Evolutionary conservation across 1,140 invertebrate genomes (phyloP), one percentile per base, ranked within the genome.

Genomic region (Aphaenogaster rudis): DNA sequence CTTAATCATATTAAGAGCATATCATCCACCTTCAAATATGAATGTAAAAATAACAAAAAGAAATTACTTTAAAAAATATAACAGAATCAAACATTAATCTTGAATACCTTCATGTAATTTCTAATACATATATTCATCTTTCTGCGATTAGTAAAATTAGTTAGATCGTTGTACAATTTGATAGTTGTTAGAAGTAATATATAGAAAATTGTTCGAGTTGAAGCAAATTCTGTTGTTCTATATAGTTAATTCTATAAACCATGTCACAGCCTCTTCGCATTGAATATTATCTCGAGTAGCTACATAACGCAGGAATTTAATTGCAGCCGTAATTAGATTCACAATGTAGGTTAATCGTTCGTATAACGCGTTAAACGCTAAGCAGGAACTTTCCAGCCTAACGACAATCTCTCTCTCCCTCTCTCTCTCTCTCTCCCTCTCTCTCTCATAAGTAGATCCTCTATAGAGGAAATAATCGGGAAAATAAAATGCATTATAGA

Each of bases 261-360:
- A 74, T 28, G 67, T 74, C 69, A 50, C 45, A 50, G 80, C 63
- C 42, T 84, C 80, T 71, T 76, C 59, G 42, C 80, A 74, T 84
- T 76, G 80, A 84, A 84, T 84, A 76, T 84, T 84, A 84, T 84
- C 80, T 84, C 57, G 42, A 74, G 67, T 74, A 84, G 67, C 54
- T 84, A 61, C 69, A 84, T 84, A 84, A 84, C 80, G 80, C 54
- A 84, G 42, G 69, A 84, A 71, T 84, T 84, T 84, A 84, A 84
- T 84, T 84, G 80, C 54, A 74, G 54, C 45, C 28, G 69, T 84
- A 84, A 84, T 84, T 74, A 84, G 67, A 84, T 84, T 76, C 80
- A 74, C 69, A 74, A 84, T 84, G 54, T 84, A 84, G 80, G 80
- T 84, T 84, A 84, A 84, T 84, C 69, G 80, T 42, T 84, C 42